A percentile compares a stretch with the other conserved stretches of the same genome.
These are phyloP conservation scores for Neotoxoptera formosana DNA, from an alignment of 1,140 invertebrate species.

Conservation along the genomic window DNA sequence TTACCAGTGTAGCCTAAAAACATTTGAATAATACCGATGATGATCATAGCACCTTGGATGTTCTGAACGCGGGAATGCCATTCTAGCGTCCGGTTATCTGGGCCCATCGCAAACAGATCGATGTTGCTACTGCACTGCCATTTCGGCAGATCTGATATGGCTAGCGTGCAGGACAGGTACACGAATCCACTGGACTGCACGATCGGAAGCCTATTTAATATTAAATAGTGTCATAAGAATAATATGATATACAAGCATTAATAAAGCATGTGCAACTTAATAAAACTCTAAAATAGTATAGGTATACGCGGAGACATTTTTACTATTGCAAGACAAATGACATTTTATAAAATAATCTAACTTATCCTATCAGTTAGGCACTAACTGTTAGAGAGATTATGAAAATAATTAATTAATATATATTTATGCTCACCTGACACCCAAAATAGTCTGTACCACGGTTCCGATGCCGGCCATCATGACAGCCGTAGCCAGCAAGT, in stretches of 20 bases:
- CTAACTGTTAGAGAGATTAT: too few species aligned
- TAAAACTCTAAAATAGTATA: too few species aligned
- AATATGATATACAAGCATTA: neutral
- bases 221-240: neutral
- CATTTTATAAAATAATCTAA: neutral
- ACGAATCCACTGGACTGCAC: slow-evolving; percentile 52
- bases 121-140: slow-evolving; percentile 16
- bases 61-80: slow-evolving; percentile 53
- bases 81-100: slow-evolving; percentile 38
- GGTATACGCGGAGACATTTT: neutral
- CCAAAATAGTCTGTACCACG: neutral
- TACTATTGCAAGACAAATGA: neutral
- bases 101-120: slow-evolving; percentile 57
- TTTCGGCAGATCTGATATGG: neutral
- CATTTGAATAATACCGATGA: slow-evolving; percentile 40
- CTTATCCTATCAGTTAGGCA: neutral
- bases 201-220: slow-evolving; percentile 50
- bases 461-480: slow-evolving; percentile 27
- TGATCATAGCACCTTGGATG: slow-evolving; percentile 46
- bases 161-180: slow-evolving; percentile 29
- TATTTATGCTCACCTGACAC: slow-evolving; percentile 18
- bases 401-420: neutral
- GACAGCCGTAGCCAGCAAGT: slow-evolving; percentile 36
- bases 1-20: slow-evolving; percentile 58
- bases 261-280: neutral